Percentiles rank a stretch among this genome's conserved stretches.
Evolutionary conservation across 2,797 vertebrate species (phyloP).

Genomic region (Poecile montanus): DNA sequence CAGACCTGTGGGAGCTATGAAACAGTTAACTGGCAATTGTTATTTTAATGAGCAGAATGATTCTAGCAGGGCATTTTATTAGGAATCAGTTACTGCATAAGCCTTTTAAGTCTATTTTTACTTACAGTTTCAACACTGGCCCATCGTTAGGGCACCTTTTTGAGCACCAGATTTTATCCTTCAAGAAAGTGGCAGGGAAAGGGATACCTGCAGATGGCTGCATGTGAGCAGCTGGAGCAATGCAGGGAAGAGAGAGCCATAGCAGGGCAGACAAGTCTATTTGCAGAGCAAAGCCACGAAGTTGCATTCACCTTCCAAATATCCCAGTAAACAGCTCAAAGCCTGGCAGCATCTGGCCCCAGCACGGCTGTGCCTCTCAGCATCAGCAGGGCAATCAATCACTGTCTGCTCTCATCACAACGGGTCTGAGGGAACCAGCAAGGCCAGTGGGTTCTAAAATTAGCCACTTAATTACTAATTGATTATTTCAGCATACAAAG

Average conservation of each 20-base stretch:
- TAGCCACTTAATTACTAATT: slow-evolving; percentile 73
- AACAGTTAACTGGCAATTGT: background rate
- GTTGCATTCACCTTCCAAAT: slow-evolving; percentile 29
- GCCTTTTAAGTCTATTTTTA: slow-evolving; percentile 33
- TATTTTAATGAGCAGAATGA: slow-evolving; percentile 15
- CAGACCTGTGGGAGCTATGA: background rate
- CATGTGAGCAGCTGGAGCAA: background rate
- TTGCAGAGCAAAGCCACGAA: background rate
- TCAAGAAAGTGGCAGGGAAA: background rate
- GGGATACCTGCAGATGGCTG: background rate
- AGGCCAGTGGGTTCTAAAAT: slow-evolving; percentile 59
- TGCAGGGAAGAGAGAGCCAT: background rate
- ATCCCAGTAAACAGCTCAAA: background rate
- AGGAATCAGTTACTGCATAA: background rate
- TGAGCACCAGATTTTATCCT: background rate
- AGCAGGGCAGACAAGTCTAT: background rate
- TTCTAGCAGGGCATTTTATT: background rate
- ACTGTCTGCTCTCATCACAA: slow-evolving; percentile 55
- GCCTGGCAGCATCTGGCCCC: slow-evolving; percentile 28
- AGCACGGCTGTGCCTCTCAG: background rate
- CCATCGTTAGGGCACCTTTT: background rate
- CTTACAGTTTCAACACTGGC: background rate
- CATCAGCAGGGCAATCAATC: slow-evolving; percentile 42
- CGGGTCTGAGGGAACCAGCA: background rate
- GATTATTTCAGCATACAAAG: slow-evolving; percentile 58